phyloP scores from a whole-genome alignment of 2,888 invertebrate species.

The Cistogaster globosa region DNA sequence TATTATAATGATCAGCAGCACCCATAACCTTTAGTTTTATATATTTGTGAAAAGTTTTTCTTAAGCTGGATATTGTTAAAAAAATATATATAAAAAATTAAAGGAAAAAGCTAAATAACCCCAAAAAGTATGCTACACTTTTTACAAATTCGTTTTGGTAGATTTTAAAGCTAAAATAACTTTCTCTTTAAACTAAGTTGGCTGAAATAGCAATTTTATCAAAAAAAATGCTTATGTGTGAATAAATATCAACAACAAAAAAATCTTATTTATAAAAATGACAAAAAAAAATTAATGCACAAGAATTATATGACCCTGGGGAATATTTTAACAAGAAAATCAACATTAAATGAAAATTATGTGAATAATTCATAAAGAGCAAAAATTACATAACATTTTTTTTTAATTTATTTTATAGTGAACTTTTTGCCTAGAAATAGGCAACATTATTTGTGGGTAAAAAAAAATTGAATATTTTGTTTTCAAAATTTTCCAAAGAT shows the following conservation, averaged over 20 bases:
- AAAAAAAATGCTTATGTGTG: background rate
- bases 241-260: background rate
- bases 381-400: conserved; percentile 1
- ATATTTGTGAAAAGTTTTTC: background rate
- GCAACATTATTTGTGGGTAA: background rate
- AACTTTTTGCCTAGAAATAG: conserved; percentile 31
- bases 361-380: conserved; percentile 62
- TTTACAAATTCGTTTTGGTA: no score
- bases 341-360: conserved; percentile 63
- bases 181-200: no score
- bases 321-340: conserved; percentile 48
- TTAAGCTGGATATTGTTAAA: background rate
- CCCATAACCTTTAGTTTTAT: conserved; percentile 4
- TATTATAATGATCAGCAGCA: conserved; percentile 62
- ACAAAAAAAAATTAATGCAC: conserved; percentile 63
- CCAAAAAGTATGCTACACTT: background rate
- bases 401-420: background rate
- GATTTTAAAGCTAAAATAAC: no score
- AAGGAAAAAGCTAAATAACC: background rate
- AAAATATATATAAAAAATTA: background rate
- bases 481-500: no score
- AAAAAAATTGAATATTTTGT: no score
- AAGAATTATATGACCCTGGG: conserved; percentile 61
- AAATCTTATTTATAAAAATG: conserved; percentile 19
- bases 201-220: background rate